Conservation (phyloP, 37 sponge, comb jelly and placozoan species). For the Halisarca cf. caerulea region DNA sequence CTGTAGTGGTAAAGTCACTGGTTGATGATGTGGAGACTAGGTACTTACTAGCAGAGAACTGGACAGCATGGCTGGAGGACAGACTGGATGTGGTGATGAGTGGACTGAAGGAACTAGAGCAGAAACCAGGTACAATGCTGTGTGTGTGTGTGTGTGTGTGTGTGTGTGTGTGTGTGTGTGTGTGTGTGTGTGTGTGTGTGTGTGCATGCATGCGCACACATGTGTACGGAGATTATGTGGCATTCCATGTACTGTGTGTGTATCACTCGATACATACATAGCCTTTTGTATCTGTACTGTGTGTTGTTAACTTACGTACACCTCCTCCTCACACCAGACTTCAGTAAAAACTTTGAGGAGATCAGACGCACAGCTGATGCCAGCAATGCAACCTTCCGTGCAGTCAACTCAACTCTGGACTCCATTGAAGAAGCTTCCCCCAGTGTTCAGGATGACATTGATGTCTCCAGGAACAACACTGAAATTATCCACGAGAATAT, state of each 20-base stretch:
- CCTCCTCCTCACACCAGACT: not conserved
- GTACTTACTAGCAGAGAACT: no score
- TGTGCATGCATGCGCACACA: no score
- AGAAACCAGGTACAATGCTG: not conserved
- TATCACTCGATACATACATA: no score
- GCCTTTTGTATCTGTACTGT: no score
- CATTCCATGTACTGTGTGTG: no score
- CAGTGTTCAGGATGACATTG: not conserved
- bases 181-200: not conserved
- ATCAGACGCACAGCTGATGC: not conserved
- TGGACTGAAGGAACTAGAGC: not conserved
- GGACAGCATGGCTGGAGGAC: not conserved
- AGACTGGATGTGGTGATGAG: not conserved
- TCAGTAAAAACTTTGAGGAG: not conserved
- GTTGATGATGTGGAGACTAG: no score
- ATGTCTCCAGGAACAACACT: not conserved
- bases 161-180: no score
- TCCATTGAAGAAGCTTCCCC: not conserved
- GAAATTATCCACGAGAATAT: not conserved
- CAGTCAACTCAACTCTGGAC: not conserved
- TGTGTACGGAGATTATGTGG: not conserved
- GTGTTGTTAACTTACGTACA: no score
- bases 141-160: constrained; percentile 15
- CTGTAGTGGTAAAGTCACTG: no score
- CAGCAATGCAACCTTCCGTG: not conserved